These are phyloP conservation scores for Ylistrum balloti DNA, from an alignment of 1,140 invertebrate species.

Conservation along the genomic window DNA sequence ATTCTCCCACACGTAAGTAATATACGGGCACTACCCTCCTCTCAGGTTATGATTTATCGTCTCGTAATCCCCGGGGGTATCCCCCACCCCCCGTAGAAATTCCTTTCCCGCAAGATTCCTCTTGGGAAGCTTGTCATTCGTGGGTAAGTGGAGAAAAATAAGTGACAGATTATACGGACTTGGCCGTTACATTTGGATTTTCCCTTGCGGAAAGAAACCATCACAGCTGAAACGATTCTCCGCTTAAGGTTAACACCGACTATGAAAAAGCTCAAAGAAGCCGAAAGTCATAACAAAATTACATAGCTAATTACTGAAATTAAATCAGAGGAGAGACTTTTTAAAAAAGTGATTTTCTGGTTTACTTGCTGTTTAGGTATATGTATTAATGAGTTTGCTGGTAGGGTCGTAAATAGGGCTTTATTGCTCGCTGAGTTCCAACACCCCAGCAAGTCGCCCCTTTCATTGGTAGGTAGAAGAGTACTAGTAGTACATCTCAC, in stretches of 20 bases:
- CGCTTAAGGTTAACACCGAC: not conserved
- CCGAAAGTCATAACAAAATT: slow-evolving; percentile 28
- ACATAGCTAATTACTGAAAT: slow-evolving; percentile 28
- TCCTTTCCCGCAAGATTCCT: not conserved
- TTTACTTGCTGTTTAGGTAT: not conserved
- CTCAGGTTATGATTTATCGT: not conserved
- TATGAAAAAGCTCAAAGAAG: not conserved
- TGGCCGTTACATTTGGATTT: slow-evolving; percentile 27
- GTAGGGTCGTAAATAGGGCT: not conserved
- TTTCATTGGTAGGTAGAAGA: too few species aligned
- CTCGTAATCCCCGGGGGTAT: slow-evolving; percentile 25
- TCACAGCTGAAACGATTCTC: not conserved
- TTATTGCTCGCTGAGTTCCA: slow-evolving; percentile 13
- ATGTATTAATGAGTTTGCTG: not conserved
- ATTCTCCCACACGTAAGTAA: slow-evolving; percentile 33
- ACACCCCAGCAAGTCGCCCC: not conserved
- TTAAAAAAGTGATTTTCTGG: not conserved
- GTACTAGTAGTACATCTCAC: not conserved
- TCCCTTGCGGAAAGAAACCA: not conserved
- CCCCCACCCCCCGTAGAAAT: not conserved
- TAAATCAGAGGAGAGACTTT: not conserved
- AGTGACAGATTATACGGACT: slow-evolving; percentile 33
- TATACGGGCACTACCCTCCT: slow-evolving; percentile 13
- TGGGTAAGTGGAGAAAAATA: not conserved
- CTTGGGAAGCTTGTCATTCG: slow-evolving; percentile 6